Evolutionary conservation across 2,113 vertebrate species (phyloP).

Genomic region (Neofelis nebulosa): DNA sequence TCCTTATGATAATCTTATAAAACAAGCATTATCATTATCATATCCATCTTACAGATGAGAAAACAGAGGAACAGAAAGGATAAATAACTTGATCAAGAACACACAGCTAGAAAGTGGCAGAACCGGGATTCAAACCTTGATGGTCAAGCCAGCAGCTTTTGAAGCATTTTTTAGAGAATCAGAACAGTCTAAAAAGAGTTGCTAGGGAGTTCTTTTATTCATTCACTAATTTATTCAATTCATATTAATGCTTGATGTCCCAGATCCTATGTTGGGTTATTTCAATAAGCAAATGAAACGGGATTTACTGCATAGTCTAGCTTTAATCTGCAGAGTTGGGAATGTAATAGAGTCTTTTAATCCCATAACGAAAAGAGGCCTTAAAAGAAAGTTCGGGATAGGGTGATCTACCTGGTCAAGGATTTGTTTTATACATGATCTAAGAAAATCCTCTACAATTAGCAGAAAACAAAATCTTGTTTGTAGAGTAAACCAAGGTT

Average conservation of each 20-base stretch:
- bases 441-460: neutral
- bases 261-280: neutral
- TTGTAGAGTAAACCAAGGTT: neutral
- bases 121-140: neutral
- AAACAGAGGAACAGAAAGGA: neutral
- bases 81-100: neutral
- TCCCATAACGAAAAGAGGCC: neutral
- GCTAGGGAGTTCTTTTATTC: neutral
- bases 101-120: neutral
- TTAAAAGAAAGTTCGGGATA: neutral
- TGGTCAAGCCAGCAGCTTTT: neutral
- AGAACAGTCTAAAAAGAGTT: neutral
- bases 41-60: neutral
- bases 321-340: neutral
- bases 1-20: neutral
- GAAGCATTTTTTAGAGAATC: neutral
- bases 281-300: neutral
- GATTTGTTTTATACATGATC: neutral
- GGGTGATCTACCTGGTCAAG: neutral
- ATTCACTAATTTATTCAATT: neutral
- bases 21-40: neutral
- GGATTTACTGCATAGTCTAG: neutral
- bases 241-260: neutral
- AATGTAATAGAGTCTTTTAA: neutral
- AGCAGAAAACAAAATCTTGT: neutral